Base-by-base conservation (phyloP, 2,797 vertebrate species). In the Tinamus major region DNA sequence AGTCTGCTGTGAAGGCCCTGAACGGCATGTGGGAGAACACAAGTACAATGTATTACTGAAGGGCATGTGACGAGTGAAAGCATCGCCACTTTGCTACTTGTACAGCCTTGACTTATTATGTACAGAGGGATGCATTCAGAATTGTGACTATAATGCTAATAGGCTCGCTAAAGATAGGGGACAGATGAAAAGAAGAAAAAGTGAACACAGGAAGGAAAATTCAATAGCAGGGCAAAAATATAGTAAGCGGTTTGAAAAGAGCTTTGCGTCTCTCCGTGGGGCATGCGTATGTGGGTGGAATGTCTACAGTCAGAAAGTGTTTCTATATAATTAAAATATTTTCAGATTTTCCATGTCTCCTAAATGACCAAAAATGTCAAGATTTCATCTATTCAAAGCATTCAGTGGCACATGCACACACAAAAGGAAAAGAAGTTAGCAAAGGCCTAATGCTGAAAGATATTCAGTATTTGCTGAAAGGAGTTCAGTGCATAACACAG, bases 321-420 rank as follows among this genome's bases (percentile, higher is more conserved):
- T 96, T 92, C 92, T 88, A 96, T 91, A 59, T 87, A 95, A 94
- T 94, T 86, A 94, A 94, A 96, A 49, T 64, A 83, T 74, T 92
- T 93, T 85, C 58, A 89, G 48, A 83, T 77, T 82, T 79, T 58
- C 33, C 56, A 4, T 55, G 68, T 87, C 49, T 53, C 95, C 74
- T 94, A 93, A 96, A 96, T 92, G 67, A 93, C 56, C 48, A 71
- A 41, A 95, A 92, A 81, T 85, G 42, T 79, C 92, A 94, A 96
- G 67, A 58, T 55, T 65, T 64, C 80, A 90, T 76, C 44, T 64
- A 74, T 85, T 33, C 89, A 64, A 76, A 93, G 65, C 74, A 93
- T 85, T 88, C 27, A 62, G 70, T 61, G 80, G 89, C 48, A 85
- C 31, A 62, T 17, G 55, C 3, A 46, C 2, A 18, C 14, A 1